These are phyloP conservation scores for Urocyon cinereoargenteus DNA, from an alignment of 2,797 vertebrate genomes.

Conservation along the genomic window DNA sequence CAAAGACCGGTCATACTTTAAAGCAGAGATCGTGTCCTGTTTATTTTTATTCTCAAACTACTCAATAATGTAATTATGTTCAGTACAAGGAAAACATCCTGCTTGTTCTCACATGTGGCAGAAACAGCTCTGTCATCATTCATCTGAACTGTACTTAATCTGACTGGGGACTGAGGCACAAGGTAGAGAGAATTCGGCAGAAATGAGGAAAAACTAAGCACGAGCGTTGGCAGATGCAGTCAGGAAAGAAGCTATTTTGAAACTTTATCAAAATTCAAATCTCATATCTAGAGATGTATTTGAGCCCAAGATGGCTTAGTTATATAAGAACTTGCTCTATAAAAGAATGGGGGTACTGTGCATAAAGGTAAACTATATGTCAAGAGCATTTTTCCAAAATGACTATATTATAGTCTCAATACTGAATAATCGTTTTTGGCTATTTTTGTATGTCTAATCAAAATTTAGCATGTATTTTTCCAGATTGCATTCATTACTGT, in stretches of 20 bases:
- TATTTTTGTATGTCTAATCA: not conserved
- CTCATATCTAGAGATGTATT: not conserved
- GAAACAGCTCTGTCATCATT: not conserved
- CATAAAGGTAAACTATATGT: not conserved
- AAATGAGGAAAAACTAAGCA: not conserved
- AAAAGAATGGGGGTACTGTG: not conserved
- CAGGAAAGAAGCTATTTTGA: not conserved
- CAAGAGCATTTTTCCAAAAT: not conserved
- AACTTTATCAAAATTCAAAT: constrained; percentile 14
- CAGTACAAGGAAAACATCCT: not conserved
- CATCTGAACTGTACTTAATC: not conserved
- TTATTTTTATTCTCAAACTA: constrained; percentile 33
- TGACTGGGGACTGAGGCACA: not conserved
- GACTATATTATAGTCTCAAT: not conserved
- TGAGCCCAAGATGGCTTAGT: not conserved
- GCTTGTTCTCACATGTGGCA: not conserved
- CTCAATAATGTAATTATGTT: not conserved
- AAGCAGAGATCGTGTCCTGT: not conserved
- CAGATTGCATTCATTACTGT: not conserved
- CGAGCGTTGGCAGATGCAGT: not conserved
- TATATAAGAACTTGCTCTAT: not conserved
- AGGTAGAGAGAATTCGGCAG: not conserved
- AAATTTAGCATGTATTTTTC: constrained; percentile 5
- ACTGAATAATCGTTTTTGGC: not conserved
- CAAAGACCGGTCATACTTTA: not conserved